phyloP scores from a whole-genome alignment of 2,888 invertebrate genomes.

The Drosophila fungiperda region DNA sequence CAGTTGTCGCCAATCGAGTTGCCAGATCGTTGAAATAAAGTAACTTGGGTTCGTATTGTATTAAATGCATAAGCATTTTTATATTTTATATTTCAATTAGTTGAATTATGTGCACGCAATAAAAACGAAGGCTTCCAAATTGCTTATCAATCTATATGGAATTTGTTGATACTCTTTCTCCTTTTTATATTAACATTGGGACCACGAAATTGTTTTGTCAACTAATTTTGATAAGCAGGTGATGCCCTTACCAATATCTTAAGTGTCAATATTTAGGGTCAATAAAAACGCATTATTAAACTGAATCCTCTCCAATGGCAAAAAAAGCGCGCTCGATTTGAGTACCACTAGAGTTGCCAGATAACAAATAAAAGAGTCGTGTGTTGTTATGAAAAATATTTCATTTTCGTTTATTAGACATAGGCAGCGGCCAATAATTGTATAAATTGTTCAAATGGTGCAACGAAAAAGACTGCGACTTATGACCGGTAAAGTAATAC shows the following conservation, averaged over 20 bases:
- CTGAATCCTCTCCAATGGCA: not conserved
- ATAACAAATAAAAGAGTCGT: conserved; percentile 2
- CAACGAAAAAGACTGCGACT: conserved; percentile 44
- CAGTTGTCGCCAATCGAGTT: conserved; percentile 37
- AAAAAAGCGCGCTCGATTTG: not conserved
- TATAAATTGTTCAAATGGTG: conserved; percentile 51
- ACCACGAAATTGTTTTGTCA: not conserved
- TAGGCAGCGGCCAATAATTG: conserved; percentile 65
- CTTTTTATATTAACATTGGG: not conserved
- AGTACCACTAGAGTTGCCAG: not conserved
- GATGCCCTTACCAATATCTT: not conserved
- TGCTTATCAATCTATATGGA: not conserved
- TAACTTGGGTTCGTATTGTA: not conserved
- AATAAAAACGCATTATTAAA: not conserved
- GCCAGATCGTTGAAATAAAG: conserved; percentile 39
- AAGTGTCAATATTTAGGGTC: not conserved
- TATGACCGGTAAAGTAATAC: conserved; percentile 66
- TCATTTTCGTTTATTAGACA: conserved; percentile 55
- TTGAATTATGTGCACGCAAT: not conserved
- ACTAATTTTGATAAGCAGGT: not conserved
- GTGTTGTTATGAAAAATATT: conserved; percentile 52
- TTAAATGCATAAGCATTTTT: not conserved
- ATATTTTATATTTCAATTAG: not conserved
- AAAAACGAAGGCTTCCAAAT: not conserved
- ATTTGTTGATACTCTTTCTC: not conserved